Evolutionary conservation across 2,888 invertebrate species (phyloP).

Genomic region (Emmelina monodactyla): DNA sequence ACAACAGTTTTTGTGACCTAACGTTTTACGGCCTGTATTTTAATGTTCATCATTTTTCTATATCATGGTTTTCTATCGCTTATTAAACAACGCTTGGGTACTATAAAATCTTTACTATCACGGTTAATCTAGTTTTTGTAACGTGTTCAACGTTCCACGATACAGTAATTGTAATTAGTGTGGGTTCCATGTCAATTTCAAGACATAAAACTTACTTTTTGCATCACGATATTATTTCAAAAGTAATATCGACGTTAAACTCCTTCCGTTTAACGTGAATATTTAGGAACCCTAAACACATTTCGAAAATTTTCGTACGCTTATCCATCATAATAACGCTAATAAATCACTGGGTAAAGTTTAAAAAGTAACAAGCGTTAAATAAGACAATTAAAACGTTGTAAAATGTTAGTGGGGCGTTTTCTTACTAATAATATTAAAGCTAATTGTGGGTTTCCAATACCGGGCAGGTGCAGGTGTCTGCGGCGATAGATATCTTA

Average conservation of each 20-base stretch:
- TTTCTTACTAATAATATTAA: not conserved
- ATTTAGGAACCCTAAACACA: not conserved
- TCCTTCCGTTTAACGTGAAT: not conserved
- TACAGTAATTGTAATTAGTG: conserved; percentile 32
- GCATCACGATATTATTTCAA: conserved; percentile 7
- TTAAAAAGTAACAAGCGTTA: conserved; percentile 37
- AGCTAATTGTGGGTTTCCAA: conserved; percentile 36
- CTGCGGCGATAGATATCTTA: conserved; percentile 34
- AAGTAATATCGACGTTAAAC: too few species aligned
- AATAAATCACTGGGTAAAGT: conserved; percentile 30
- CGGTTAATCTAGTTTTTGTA: conserved; percentile 26
- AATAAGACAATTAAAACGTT: conserved; percentile 50
- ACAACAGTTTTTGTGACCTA: not conserved
- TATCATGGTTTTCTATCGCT: not conserved
- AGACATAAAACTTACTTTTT: conserved; percentile 28
- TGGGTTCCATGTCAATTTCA: conserved; percentile 28
- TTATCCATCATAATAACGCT: conserved; percentile 4
- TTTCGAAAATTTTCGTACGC: not conserved
- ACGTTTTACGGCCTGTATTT: conserved; percentile 23
- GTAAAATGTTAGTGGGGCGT: conserved; percentile 35
- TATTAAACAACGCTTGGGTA: too few species aligned
- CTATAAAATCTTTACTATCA: too few species aligned
- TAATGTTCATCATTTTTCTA: not conserved
- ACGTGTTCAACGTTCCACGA: conserved; percentile 23
- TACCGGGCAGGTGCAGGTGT: conserved; percentile 37